Evolutionary conservation across 2,113 vertebrate species (phyloP).

Genomic region (Lampris megalopsis): DNA sequence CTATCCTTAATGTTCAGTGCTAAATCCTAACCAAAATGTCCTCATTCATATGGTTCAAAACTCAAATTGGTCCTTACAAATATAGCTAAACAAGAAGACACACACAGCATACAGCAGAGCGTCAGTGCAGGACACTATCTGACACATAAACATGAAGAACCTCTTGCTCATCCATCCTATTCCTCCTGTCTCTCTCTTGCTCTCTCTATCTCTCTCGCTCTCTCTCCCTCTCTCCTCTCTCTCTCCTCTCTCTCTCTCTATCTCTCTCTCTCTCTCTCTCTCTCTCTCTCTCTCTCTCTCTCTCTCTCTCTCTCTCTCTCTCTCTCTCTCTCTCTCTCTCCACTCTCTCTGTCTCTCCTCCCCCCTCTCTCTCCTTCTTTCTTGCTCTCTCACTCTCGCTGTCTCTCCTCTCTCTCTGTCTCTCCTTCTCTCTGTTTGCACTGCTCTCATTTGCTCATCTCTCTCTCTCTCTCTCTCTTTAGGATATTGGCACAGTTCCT

Average conservation of each 20-base stretch:
- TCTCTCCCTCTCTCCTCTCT: slow-evolving; percentile 29
- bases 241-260: neutral
- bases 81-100: neutral
- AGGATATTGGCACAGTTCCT: slow-evolving; percentile 31
- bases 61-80: too few species aligned
- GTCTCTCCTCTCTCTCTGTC: neutral
- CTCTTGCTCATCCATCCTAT: slow-evolving; percentile 28
- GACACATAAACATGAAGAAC: slow-evolving; percentile 40
- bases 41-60: too few species aligned
- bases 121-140: too few species aligned
- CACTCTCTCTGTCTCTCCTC: slow-evolving; percentile 3
- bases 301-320: slow-evolving; percentile 8
- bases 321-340: neutral
- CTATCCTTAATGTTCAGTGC: too few species aligned
- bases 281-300: slow-evolving; percentile 14
- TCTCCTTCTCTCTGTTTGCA: neutral
- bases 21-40: too few species aligned
- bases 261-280: neutral
- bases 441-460: neutral
- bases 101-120: neutral
- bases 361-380: slow-evolving; percentile 8
- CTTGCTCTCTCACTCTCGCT: slow-evolving; percentile 12
- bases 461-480: neutral
- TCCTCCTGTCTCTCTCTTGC: neutral
- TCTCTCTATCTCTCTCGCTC: neutral